Percentiles rank a stretch among this genome's conserved stretches.
phyloP scores from a whole-genome alignment of 1,140 invertebrate species.

The Tetraneura akinire region DNA sequence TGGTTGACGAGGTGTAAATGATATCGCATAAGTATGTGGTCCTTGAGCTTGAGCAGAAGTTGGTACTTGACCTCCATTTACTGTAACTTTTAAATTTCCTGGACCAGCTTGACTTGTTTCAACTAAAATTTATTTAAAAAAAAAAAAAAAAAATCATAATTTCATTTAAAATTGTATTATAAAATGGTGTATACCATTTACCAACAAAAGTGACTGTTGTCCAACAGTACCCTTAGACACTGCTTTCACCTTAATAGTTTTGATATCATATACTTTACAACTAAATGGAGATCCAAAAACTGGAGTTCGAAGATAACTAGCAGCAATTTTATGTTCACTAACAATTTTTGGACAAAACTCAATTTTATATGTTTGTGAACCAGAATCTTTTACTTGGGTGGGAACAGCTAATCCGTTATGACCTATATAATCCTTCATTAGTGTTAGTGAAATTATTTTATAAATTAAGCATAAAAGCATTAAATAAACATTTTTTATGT shows the following conservation, averaged over 20 bases:
- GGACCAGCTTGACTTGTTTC: conserved; percentile 95
- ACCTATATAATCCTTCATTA: conserved; percentile 63
- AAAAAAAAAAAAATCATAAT: not conserved
- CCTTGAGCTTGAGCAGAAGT: conserved; percentile 94
- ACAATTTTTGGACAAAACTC: conserved; percentile 84
- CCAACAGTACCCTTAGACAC: conserved; percentile 87
- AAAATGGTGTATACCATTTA: conserved; percentile 64
- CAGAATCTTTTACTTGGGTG: conserved; percentile 80
- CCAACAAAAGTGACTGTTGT: conserved; percentile 93
- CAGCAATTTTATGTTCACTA: conserved; percentile 87
- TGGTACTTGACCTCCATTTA: conserved; percentile 92
- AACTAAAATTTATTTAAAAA: conserved; percentile 65
- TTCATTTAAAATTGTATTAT: not conserved
- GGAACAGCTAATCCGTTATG: conserved; percentile 83
- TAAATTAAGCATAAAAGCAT: conserved; percentile 38
- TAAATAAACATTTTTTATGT: conserved; percentile 24
- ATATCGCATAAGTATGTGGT: conserved; percentile 94
- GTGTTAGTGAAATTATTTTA: conserved; percentile 47
- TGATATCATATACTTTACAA: conserved; percentile 92
- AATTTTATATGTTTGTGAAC: conserved; percentile 72
- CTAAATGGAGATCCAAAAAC: conserved; percentile 87
- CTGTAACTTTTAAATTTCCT: conserved; percentile 95
- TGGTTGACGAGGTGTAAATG: conserved; percentile 90
- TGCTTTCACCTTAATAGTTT: conserved; percentile 91
- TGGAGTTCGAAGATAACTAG: conserved; percentile 75